Evolutionary conservation across 2,888 invertebrate species (phyloP), one percentile per base, ranked within the genome.

Genomic region (Drosophila yooni): DNA sequence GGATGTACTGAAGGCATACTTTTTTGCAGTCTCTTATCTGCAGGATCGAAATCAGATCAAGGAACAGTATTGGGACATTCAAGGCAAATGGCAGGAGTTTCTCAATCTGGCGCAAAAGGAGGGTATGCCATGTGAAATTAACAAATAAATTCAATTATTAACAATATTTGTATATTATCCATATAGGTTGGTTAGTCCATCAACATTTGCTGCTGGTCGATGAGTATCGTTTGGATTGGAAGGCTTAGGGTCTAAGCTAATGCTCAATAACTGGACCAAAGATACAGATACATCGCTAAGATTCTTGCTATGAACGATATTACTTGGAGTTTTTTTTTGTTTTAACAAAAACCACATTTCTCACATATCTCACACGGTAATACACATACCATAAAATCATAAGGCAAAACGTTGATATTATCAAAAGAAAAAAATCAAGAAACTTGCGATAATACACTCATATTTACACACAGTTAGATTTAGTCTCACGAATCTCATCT

Each of bases 141-240:
- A 10, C 7, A 29, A 10, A 56, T 25, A 11, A 36, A 27, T 4
- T 10, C 11, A 21, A 21, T 18, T 15, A 6, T 8, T 1, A 36
- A 6, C 2, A 18, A 18, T 50, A 15, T 46, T 51, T 29, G 7
- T 21, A 2, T 8, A 59, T 15, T n/a, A 25, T 50, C 6, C 25
- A 18, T 38, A 21, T 18, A 96, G 95, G 95, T 56, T 96, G 96
- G 96, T 93, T 94, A 60, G 92, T 94, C 25, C 93, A 93, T 57
- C 94, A 94, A 72, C 95, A 95, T 91, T 93, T 95, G 31, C 84
- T 96, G 31, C 92, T 94, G 58, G 93, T 94, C 3, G 95, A 95
- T 58, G 94, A 95, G 88, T 96, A 95, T 94, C 94, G 95, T 76
- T 90, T 93, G 63, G 93, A 93, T 71, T 93, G 93, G 93, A 93